Evolutionary conservation across 2,888 invertebrate species (phyloP).

Genomic region (Hetaerina titia): DNA sequence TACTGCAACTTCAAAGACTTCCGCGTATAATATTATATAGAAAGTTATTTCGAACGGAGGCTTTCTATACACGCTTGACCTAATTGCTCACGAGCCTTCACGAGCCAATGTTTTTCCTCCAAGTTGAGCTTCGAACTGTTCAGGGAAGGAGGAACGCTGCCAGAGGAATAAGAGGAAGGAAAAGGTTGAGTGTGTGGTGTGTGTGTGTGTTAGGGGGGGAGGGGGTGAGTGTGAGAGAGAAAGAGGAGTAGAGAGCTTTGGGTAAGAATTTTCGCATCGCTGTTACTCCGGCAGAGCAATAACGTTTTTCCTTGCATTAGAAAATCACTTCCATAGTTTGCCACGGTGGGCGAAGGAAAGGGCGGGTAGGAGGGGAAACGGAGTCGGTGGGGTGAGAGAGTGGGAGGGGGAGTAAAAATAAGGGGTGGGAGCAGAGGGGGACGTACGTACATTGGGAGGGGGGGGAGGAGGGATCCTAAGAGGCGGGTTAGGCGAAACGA

Average conservation of each 20-base stretch:
- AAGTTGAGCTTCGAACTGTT: conserved; percentile 45
- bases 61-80: conserved; percentile 42
- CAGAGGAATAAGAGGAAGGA: background rate
- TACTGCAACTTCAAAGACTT: background rate
- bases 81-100: conserved; percentile 54
- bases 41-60: background rate
- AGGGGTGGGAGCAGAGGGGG: background rate
- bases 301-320: conserved; percentile 61
- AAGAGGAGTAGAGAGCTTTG: background rate
- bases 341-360: conserved; percentile 6
- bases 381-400: background rate
- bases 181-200: background rate
- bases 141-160: background rate
- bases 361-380: background rate
- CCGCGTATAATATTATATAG: background rate
- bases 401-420: background rate
- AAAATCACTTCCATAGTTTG: conserved; percentile 66
- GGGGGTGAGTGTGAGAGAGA: background rate
- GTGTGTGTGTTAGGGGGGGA: background rate
- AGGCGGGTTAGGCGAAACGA: conserved; percentile 52
- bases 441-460: background rate
- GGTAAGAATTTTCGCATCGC: conserved; percentile 63
- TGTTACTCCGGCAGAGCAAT: conserved; percentile 56
- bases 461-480: background rate
- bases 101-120: conserved; percentile 49